Evolutionary conservation across 2,797 vertebrate genomes (phyloP).

Genomic region (Carduelis carduelis): DNA sequence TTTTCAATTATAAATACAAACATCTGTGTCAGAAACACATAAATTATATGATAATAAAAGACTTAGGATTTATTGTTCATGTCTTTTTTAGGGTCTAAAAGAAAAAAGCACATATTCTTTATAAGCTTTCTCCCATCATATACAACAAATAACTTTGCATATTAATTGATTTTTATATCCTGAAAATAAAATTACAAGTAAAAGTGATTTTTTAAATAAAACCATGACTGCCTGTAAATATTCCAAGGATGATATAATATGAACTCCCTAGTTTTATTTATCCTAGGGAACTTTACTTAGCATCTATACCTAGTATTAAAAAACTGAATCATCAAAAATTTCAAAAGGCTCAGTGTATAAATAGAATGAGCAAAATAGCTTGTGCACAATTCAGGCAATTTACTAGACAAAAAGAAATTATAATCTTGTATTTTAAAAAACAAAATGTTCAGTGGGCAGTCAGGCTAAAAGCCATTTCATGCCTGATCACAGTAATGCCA

Average conservation of each 20-base stretch:
- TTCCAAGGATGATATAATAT: background rate
- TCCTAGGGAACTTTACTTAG: background rate
- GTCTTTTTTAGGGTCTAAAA: slow-evolving; percentile 10
- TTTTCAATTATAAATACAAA: slow-evolving; percentile 71
- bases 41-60: slow-evolving; percentile 16
- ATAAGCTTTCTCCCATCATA: background rate
- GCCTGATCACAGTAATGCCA: background rate
- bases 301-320: background rate
- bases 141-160: background rate
- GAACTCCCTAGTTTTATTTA: background rate
- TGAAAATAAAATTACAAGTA: background rate
- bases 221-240: background rate
- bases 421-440: background rate
- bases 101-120: background rate
- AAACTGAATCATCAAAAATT: background rate
- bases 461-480: background rate
- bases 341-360: background rate
- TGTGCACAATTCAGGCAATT: background rate
- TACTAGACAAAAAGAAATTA: background rate
- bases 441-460: background rate
- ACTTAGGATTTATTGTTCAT: slow-evolving; percentile 1
- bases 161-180: background rate
- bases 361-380: background rate
- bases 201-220: background rate
- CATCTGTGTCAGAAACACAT: slow-evolving; percentile 53